Evolutionary conservation across 2,113 vertebrate genomes (phyloP).

Genomic region (Brachyhypopomus gauderio): DNA sequence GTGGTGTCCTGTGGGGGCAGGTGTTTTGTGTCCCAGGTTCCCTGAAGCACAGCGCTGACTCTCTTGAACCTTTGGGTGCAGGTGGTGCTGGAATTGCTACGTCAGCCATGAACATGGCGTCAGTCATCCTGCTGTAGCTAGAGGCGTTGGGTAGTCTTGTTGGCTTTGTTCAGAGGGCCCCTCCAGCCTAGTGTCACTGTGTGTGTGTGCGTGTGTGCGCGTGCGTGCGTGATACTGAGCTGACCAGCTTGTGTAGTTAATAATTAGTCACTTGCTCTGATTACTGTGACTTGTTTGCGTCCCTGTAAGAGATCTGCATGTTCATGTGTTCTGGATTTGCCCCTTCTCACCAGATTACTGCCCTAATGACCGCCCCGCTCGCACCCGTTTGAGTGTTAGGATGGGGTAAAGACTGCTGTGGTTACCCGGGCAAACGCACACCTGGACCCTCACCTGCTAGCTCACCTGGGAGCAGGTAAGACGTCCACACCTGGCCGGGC

Average conservation of each 20-base stretch:
- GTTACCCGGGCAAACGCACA: slow-evolving; percentile 3
- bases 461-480: slow-evolving; percentile 47
- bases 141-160: no score
- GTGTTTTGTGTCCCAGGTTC: no score
- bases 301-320: neutral
- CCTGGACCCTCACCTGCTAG: slow-evolving; percentile 26
- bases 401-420: slow-evolving; percentile 53
- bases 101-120: no score
- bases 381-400: slow-evolving; percentile 16
- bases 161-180: no score
- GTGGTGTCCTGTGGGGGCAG: no score
- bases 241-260: no score
- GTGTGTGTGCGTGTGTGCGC: neutral
- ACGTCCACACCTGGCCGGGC: neutral
- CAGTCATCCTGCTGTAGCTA: no score
- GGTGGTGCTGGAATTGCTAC: no score
- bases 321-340: neutral
- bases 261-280: neutral
- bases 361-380: neutral
- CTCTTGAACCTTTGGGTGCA: no score
- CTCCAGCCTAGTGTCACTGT: no score
- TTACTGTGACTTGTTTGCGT: slow-evolving; percentile 3
- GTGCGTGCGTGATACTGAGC: neutral
- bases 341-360: neutral
- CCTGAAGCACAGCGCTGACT: no score